Evolutionary conservation across 2,113 vertebrate species (phyloP).

Genomic region (Piprites chloris): DNA sequence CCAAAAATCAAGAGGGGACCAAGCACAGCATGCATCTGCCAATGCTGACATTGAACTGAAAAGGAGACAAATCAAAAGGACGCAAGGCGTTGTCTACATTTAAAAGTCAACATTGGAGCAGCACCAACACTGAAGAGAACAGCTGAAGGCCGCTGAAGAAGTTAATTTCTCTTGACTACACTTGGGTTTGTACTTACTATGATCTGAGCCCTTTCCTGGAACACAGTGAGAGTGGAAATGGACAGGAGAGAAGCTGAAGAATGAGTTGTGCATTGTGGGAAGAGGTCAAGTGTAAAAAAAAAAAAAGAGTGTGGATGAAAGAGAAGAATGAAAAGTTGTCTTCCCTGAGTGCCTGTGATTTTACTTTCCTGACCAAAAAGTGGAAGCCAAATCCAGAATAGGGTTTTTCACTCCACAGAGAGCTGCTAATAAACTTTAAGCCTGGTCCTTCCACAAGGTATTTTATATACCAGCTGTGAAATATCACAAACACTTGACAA

Average conservation of each 20-base stretch:
- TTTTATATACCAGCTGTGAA: constrained; percentile 62
- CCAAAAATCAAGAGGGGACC: background rate
- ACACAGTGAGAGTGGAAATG: background rate
- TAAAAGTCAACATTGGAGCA: background rate
- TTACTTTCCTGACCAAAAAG: background rate
- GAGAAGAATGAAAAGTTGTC: background rate
- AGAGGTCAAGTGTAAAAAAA: background rate
- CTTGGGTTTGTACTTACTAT: background rate
- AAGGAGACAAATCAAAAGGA: background rate
- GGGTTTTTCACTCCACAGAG: background rate
- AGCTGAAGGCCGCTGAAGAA: background rate
- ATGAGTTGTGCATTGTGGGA: background rate
- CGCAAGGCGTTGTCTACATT: background rate
- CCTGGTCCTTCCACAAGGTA: background rate
- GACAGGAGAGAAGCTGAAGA: background rate
- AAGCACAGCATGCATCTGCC: background rate
- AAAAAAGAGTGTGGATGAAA: background rate
- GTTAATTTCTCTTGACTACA: background rate
- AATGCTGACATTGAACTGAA: background rate
- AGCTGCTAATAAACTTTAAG: background rate
- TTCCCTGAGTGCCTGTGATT: background rate
- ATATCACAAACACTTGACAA: constrained; percentile 65
- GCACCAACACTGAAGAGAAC: background rate
- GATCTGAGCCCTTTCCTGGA: background rate
- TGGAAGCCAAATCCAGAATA: background rate